phyloP scores from a whole-genome alignment of 2,888 invertebrate genomes.

The Leptura quadrifasciata region DNA sequence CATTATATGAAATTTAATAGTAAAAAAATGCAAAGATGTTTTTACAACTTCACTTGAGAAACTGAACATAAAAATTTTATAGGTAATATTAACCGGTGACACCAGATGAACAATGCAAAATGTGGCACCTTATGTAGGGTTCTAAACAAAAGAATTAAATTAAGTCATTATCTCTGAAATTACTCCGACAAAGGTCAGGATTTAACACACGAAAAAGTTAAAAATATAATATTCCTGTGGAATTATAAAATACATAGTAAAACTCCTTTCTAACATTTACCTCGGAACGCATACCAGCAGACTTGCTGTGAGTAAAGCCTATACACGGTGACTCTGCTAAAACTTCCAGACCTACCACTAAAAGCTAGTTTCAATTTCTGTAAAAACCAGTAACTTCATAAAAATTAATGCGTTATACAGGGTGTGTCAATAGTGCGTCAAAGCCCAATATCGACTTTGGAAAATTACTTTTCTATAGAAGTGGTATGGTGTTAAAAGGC shows the following conservation, averaged over 20 bases:
- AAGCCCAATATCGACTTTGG: no score
- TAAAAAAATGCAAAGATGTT: constrained; percentile 26
- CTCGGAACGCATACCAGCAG: no score
- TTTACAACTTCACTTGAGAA: constrained; percentile 23
- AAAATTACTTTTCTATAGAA: no score
- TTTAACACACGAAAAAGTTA: constrained; percentile 17
- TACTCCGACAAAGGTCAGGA: neutral
- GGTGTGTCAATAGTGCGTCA: no score
- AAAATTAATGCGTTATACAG: no score
- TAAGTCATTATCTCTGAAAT: constrained; percentile 14
- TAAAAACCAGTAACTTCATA: no score
- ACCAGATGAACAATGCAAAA: constrained; percentile 18
- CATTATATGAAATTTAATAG: constrained; percentile 13
- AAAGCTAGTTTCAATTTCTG: no score
- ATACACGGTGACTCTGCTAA: no score
- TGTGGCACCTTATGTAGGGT: neutral
- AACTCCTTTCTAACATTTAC: neutral
- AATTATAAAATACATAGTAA: neutral
- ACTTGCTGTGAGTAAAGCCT: no score
- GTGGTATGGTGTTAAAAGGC: no score
- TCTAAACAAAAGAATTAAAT: constrained; percentile 4
- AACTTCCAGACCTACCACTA: no score
- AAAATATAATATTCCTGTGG: neutral
- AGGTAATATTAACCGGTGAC: constrained; percentile 24
- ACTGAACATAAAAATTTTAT: constrained; percentile 25